Conservation (phyloP, 2,888 invertebrate species). For the Creontiades dilutus region DNA sequence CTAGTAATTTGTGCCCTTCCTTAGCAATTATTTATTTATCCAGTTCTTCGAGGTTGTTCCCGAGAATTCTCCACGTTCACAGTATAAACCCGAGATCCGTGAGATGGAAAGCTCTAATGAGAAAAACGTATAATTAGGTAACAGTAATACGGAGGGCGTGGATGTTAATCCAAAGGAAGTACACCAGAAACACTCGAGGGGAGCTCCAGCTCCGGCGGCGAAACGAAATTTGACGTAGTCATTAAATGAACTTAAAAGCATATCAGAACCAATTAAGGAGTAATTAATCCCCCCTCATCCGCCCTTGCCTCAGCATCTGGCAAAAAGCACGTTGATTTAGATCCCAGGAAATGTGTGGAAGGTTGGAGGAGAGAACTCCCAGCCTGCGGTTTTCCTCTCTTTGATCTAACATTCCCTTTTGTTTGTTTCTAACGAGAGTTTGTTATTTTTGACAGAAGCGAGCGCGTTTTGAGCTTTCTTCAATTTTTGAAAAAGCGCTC, state of each 20-base stretch:
- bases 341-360: constrained; percentile 38
- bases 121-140: constrained; percentile 39
- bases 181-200: constrained; percentile 19
- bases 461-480: not conserved
- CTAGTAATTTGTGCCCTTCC: too few relatives aligned
- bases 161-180: constrained; percentile 39
- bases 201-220: not conserved
- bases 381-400: constrained; percentile 5
- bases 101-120: constrained; percentile 9
- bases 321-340: constrained; percentile 37
- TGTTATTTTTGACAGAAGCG: constrained; percentile 11
- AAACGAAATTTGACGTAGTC: constrained; percentile 52
- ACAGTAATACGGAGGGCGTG: constrained; percentile 25
- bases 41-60: not conserved
- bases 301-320: not conserved
- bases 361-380: not conserved
- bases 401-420: constrained; percentile 51
- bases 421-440: constrained; percentile 47
- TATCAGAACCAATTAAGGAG: constrained; percentile 52
- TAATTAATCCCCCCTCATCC: constrained; percentile 23
- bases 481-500: constrained; percentile 29
- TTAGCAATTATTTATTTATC: not conserved
- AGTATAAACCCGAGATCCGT: not conserved
- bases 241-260: constrained; percentile 51
- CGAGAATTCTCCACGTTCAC: not conserved